These are phyloP conservation scores for Sinosuthora webbiana DNA, from an alignment of 2,113 vertebrate genomes.

Conservation along the genomic window DNA sequence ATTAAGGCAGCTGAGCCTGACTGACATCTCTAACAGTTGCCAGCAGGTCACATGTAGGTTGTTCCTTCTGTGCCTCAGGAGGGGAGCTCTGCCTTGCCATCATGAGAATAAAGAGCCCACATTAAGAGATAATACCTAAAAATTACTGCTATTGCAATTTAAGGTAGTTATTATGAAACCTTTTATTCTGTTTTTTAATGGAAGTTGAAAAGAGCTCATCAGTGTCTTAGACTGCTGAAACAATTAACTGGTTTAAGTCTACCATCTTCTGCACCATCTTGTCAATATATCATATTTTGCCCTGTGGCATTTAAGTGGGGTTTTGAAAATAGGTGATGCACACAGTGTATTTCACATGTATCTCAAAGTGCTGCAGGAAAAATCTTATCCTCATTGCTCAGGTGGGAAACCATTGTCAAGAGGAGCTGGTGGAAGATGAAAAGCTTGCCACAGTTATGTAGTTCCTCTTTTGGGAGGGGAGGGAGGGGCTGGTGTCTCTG, in stretches of 20 bases:
- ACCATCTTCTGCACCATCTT: background rate
- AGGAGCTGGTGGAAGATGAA: background rate
- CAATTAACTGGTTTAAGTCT: background rate
- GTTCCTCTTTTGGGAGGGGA: background rate
- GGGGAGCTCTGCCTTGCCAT: background rate
- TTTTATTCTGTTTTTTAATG: background rate
- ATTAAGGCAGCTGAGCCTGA: background rate
- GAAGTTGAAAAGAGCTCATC: background rate
- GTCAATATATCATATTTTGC: background rate
- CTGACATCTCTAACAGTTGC: background rate
- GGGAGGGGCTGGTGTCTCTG: background rate
- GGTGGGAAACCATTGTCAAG: background rate
- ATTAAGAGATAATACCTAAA: background rate
- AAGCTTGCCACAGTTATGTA: background rate
- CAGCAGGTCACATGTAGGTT: background rate
- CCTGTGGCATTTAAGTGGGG: background rate
- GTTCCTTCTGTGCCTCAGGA: background rate
- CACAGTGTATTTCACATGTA: background rate
- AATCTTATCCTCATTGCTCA: background rate
- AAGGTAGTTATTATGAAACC: background rate
- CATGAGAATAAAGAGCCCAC: background rate
- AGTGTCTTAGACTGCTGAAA: background rate
- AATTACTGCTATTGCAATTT: background rate
- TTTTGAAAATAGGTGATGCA: background rate
- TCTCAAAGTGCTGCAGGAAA: background rate